Percentiles rank a stretch among this genome's conserved stretches.
Evolutionary conservation across 2,888 invertebrate genomes (phyloP).

Genomic region (Hydriomena furcata): DNA sequence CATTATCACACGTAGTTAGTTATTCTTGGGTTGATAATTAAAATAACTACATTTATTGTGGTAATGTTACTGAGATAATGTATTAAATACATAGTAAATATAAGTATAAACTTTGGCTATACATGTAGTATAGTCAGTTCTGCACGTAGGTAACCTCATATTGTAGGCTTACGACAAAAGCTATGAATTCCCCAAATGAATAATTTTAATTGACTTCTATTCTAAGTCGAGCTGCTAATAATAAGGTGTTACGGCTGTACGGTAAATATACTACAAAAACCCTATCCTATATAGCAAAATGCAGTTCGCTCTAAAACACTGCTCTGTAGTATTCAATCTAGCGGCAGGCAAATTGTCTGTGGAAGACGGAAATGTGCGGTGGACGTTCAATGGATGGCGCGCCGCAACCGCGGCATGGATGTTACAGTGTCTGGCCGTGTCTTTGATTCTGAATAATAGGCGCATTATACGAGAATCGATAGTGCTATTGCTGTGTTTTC

Average conservation of each 20-base stretch:
- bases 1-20: no score
- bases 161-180: no score
- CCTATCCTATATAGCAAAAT: conserved; percentile 16
- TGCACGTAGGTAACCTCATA: no score
- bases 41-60: no score
- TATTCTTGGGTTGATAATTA: no score
- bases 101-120: no score
- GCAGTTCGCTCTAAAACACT: conserved; percentile 14
- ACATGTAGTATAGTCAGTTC: no score
- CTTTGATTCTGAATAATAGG: conserved; percentile 3
- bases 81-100: no score
- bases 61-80: no score
- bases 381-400: conserved; percentile 37
- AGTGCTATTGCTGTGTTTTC: neutral
- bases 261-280: conserved; percentile 11
- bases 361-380: conserved; percentile 52
- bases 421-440: conserved; percentile 8
- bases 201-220: no score
- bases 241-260: conserved; percentile 1
- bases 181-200: no score
- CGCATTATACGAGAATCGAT: neutral
- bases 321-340: conserved; percentile 48
- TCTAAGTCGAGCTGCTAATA: no score
- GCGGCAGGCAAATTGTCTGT: conserved; percentile 53
- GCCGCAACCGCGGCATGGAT: conserved; percentile 13